Base-by-base conservation (phyloP, 2,797 vertebrate species). In the Numenius phaeopus region DNA sequence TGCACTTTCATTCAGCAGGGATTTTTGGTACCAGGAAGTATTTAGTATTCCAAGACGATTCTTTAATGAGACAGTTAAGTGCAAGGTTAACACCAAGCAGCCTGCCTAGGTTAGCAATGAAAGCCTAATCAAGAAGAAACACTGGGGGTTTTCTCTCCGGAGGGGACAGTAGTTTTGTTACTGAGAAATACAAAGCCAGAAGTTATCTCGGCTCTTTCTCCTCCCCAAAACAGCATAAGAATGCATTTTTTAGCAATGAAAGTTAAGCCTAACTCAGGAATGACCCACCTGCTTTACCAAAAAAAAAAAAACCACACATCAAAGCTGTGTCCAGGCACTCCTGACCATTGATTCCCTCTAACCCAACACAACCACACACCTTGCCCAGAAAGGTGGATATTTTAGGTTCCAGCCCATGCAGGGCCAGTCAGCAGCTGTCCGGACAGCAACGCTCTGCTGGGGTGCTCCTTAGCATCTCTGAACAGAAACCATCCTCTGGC, bases 231-330 rank as follows among this genome's bases (percentile, higher is more conserved):
- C 7, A 4, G 10, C 1, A 2, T 19, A 65, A 52, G 30, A 82
- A 23, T 10, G 4, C 4, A 20, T 23, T 22, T 49, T 81, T 78
- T 22, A 79, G 17, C 32, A 49, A 14, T 19, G 14, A 61, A 80
- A 37, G 5, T 50, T 54, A n/a, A 87, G 20, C 10, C 8, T 46
- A 15, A 18, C 42, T 44, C 59, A 67, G 52, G 24, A 37, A 34
- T 16, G 37, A 40, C 14, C 26, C 9, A 4, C 32, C 4, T 67
- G 5, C 23, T 8, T 49, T 13, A 21, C 16, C 16, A 47, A 32
- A 76, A 61, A 18, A 4, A 0, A 47, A 32, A 76, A 61, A 18
- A 4, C 0, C 39, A 10, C 21, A 32, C 40, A 64, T 42, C 40
- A 32, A 80, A 34, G 13, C 46, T 44, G 20, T 30, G 32, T 12